Base-by-base conservation (phyloP, 2,113 vertebrate species). In the Polyodon spathula region DNA sequence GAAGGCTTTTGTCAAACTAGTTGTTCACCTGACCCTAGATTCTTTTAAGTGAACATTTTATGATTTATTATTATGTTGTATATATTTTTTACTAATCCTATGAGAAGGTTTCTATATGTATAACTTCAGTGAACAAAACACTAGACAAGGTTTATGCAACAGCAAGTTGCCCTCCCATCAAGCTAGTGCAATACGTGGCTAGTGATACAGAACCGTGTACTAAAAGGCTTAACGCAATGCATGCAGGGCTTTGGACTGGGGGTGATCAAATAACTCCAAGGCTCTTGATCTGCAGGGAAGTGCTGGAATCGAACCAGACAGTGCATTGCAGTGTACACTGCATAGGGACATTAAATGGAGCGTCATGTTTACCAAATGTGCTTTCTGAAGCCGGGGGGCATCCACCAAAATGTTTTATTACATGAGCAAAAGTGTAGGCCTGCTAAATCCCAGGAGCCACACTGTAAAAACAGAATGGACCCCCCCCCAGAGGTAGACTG, bases 341-440 rank as follows among this genome's bases (percentile, higher is more conserved):
- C 76, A 74, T 78, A 79, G 56, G 41, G 69, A 44, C 61, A 43
- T 17, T n/a, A 53, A 66, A 15, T 50, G 46, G 44, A 17, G 46
- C 43, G 42, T n/a, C 11, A 12, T 14, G n/a, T 50, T 59, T 62
- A 58, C 58, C 51, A 58, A 43, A 17, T 42, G 60, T 82, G 79
- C 79, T 78, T 56, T 75, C 69, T 71, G 73, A 71, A 56, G 60
- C 60, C 63, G 71, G 67, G n/a, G n/a, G 71, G 59, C 63, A 64
- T 71, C 72, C 76, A 75, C 69, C 75, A 75, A 69, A 67, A 78
- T 86, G 82, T 84, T 83, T 81, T 81, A 70, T 84, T 78, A 84
- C 68, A 66, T 68, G 74, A 68, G 71, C 71, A 78, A 64, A 73
- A 67, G 73, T 76, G 69, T 61, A 69, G 77, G 66, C 65, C 73